Evolutionary conservation across 2,888 invertebrate species (phyloP).

Genomic region (Eupithecia inturbata): DNA sequence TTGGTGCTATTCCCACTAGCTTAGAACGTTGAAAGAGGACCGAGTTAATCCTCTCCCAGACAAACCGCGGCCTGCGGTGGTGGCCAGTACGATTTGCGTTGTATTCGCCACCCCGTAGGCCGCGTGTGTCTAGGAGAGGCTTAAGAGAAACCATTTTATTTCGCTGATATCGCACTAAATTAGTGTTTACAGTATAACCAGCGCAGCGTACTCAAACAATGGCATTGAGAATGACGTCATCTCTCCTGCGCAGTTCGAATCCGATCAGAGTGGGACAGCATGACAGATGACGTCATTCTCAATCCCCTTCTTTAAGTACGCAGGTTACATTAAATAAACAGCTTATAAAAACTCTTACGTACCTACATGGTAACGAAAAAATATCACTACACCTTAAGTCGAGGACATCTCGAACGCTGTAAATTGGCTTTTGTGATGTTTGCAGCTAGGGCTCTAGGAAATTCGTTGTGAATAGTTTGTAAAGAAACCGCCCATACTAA

Average conservation of each 20-base stretch:
- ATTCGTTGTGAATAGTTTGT: no score
- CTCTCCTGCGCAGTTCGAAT: no score
- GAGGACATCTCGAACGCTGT: not conserved
- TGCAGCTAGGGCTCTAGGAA: no score
- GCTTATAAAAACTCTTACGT: slow-evolving; percentile 65
- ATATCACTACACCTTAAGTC: slow-evolving; percentile 67
- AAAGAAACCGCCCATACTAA: no score
- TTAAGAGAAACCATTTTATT: not conserved
- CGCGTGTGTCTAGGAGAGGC: no score
- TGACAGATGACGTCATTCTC: no score
- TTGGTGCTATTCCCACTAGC: not conserved
- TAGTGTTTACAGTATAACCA: not conserved
- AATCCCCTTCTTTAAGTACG: not conserved
- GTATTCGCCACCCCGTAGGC: no score
- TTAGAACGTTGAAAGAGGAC: not conserved
- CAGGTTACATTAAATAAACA: slow-evolving; percentile 52
- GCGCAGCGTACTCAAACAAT: not conserved
- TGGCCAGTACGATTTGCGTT: no score
- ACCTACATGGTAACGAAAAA: slow-evolving; percentile 72
- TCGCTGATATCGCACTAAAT: not conserved
- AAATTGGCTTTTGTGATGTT: not conserved
- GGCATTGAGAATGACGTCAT: not conserved
- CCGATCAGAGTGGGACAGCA: no score
- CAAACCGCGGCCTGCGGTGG: no score
- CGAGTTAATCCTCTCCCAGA: no score